Conservation (phyloP, 1,140 invertebrate species). For the Drosophila nigromelanica region DNA sequence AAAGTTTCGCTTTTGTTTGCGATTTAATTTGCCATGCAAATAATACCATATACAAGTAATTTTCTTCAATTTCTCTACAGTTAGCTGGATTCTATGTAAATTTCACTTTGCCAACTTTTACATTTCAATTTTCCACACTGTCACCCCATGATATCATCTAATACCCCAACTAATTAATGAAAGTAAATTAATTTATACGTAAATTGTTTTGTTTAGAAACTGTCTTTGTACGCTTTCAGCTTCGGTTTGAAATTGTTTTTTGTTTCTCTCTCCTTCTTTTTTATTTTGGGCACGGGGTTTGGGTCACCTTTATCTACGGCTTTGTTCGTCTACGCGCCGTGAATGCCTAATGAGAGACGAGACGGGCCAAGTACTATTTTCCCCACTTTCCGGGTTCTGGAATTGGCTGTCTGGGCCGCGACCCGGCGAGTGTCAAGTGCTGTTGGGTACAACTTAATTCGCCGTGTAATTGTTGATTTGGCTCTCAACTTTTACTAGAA, state of each 20-base stretch:
- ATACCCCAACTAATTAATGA: conserved; percentile 74
- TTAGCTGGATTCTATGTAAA: conserved; percentile 49
- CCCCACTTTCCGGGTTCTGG: conserved; percentile 12
- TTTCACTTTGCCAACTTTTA: conserved; percentile 63
- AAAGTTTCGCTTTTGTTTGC: conserved; percentile 31
- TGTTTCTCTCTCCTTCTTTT: neutral
- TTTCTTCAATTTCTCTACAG: conserved; percentile 11
- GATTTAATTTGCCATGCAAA: conserved; percentile 45
- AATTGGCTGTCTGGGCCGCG: conserved; percentile 20
- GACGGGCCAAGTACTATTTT: conserved; percentile 31
- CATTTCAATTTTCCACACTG: conserved; percentile 66
- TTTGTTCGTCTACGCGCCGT: conserved; percentile 55
- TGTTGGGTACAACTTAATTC: conserved; percentile 51
- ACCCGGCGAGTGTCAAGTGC: conserved; percentile 33
- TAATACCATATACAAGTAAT: conserved; percentile 3
- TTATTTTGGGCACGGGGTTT: conserved; percentile 8
- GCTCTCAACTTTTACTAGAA: conserved; percentile 61
- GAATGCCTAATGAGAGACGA: conserved; percentile 64
- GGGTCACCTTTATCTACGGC: conserved; percentile 60
- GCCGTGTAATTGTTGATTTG: conserved; percentile 70
- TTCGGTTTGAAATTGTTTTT: conserved; percentile 9
- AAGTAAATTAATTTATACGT: conserved; percentile 78
- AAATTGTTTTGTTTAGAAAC: conserved; percentile 73
- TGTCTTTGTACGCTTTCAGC: conserved; percentile 35
- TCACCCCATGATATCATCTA: conserved; percentile 54